Conservation (phyloP, 2,797 vertebrate genomes). For the Leptodactylus fallax region DNA sequence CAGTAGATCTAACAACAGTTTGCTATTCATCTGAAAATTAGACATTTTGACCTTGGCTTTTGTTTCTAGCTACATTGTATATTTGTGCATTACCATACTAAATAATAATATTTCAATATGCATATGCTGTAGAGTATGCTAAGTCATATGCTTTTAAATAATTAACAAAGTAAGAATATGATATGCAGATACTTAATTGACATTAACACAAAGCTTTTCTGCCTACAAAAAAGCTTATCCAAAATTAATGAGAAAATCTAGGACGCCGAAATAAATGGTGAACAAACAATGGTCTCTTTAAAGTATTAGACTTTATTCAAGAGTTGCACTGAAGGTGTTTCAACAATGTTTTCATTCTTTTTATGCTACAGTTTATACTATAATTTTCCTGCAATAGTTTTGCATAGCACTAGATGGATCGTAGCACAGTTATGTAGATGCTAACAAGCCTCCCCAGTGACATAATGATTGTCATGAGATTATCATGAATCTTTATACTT, state of each 20-base stretch:
- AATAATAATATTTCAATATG: constrained; percentile 24
- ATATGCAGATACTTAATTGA: constrained; percentile 34
- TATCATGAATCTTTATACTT: not conserved
- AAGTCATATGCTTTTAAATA: constrained; percentile 48
- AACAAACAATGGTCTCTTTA: constrained; percentile 15
- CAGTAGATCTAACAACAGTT: constrained; percentile 23
- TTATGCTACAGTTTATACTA: not conserved
- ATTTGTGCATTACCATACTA: constrained; percentile 12
- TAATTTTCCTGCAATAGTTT: not conserved
- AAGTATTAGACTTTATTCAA: not conserved
- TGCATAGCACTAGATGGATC: not conserved
- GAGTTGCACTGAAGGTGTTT: not conserved
- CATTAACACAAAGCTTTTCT: constrained; percentile 40
- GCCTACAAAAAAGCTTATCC: constrained; percentile 29
- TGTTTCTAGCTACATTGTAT: constrained; percentile 42
- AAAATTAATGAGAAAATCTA: constrained; percentile 35
- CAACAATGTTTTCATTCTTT: not conserved
- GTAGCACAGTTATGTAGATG: not conserved
- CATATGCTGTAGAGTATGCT: constrained; percentile 30
- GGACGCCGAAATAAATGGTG: constrained; percentile 23
- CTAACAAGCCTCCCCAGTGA: no score
- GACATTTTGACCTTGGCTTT: constrained; percentile 11
- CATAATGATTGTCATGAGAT: no score
- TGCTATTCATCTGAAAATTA: constrained; percentile 1
- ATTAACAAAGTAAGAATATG: constrained; percentile 41